These are phyloP conservation scores for Lacerta bilineata DNA, from an alignment of 2,797 vertebrate genomes.

Conservation along the genomic window DNA sequence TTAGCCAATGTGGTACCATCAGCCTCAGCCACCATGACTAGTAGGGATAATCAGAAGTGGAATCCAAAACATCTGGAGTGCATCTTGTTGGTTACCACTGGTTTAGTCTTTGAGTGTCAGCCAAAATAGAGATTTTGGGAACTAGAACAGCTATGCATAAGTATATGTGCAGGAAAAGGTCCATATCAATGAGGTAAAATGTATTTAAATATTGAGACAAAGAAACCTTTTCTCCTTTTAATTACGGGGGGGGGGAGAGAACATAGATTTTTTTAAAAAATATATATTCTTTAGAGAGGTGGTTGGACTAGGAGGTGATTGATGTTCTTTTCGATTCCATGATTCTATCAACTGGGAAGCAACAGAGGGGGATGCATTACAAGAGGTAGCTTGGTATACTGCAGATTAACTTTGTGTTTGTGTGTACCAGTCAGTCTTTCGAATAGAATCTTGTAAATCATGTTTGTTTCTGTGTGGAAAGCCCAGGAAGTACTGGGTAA, in stretches of 20 bases:
- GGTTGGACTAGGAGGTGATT: neutral
- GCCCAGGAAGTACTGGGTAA: neutral
- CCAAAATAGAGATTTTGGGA: neutral
- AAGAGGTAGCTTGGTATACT: neutral
- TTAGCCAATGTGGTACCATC: no score
- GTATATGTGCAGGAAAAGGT: neutral
- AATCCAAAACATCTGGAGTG: no score
- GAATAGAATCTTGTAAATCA: conserved; percentile 15
- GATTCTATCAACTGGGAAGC: neutral
- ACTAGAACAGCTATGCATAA: neutral
- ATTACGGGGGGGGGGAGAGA: neutral
- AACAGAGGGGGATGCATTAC: neutral
- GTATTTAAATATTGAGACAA: neutral
- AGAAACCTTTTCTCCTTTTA: neutral
- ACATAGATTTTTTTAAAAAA: neutral
- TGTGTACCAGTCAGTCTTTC: neutral
- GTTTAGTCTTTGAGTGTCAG: neutral
- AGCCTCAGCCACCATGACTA: no score
- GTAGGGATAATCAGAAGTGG: no score
- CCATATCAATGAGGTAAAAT: neutral
- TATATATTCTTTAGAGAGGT: neutral
- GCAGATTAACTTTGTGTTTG: neutral
- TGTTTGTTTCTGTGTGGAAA: conserved; percentile 9
- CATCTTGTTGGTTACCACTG: no score
- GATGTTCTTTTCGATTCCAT: neutral